A percentile compares a stretch with the other conserved stretches of the same genome.
Evolutionary conservation across 37 sponge, comb jelly and placozoan species (phyloP).

Genomic region (Axinella damicornis): DNA sequence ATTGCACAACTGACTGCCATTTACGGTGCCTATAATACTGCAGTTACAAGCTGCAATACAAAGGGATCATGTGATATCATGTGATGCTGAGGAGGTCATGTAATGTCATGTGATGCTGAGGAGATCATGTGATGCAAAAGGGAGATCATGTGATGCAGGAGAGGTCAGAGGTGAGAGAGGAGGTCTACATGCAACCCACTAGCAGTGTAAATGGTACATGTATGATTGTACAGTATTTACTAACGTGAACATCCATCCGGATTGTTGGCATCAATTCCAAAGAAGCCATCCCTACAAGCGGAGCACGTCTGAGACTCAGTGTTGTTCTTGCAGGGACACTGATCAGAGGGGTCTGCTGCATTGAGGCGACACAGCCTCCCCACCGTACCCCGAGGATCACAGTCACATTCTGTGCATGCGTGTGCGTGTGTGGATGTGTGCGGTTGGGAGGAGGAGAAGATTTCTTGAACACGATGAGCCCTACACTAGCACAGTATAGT

Average conservation of each 20-base stretch:
- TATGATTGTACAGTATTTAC: background rate
- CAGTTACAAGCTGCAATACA: conserved; percentile 23
- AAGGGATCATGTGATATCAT: background rate
- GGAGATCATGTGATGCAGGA: background rate
- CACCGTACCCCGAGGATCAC: conserved; percentile 60
- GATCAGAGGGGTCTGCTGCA: background rate
- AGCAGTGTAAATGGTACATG: too few relatives aligned
- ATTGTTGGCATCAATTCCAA: background rate
- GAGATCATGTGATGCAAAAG: background rate
- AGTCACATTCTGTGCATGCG: conserved; percentile 32
- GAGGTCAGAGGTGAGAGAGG: too few relatives aligned
- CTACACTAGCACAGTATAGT: too few relatives aligned
- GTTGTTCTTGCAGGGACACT: conserved; percentile 56
- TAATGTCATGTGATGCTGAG: too few relatives aligned
- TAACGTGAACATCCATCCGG: conserved; percentile 33
- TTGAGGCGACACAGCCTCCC: conserved; percentile 2
- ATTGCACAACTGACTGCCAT: background rate
- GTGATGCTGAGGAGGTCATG: too few relatives aligned
- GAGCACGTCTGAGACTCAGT: conserved; percentile 18
- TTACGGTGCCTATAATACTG: conserved; percentile 13
- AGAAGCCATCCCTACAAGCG: conserved; percentile 24
- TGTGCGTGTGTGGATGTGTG: too few relatives aligned
- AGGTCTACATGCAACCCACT: too few relatives aligned
- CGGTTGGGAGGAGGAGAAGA: too few relatives aligned
- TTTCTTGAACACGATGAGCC: too few relatives aligned